These are phyloP conservation scores for Iguana delicatissima DNA, from an alignment of 2,797 vertebrate genomes.

Conservation along the genomic window DNA sequence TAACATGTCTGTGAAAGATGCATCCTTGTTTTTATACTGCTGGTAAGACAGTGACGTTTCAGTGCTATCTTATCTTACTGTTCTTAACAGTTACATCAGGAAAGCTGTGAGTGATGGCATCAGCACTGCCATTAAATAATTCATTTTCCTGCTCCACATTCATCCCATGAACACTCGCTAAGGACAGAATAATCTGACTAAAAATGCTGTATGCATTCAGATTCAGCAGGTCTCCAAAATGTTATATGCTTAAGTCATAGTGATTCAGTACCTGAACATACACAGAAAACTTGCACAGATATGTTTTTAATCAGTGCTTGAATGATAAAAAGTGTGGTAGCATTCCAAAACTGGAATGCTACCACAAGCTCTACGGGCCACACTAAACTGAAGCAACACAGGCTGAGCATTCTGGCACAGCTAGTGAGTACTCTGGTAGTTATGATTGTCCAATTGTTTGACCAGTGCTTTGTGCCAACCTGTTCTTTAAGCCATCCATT, in stretches of 20 bases:
- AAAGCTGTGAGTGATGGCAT: slow-evolving; percentile 2
- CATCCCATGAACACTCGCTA: not conserved
- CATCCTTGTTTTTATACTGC: not conserved
- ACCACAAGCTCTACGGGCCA: no score
- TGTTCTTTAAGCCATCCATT: no score
- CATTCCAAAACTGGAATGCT: no score
- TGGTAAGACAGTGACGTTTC: not conserved
- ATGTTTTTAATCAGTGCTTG: no score
- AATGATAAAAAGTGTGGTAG: no score
- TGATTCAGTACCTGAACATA: not conserved
- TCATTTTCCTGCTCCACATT: not conserved
- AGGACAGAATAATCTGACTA: not conserved
- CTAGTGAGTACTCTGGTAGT: no score
- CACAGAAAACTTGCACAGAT: not conserved
- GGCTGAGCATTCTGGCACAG: no score
- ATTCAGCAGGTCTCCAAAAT: not conserved
- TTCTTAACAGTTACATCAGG: slow-evolving; percentile 5
- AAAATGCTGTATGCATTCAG: not conserved
- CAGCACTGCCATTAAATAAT: not conserved
- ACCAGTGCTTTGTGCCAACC: not conserved
- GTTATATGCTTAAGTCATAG: not conserved
- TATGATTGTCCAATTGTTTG: not conserved
- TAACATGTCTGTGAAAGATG: not conserved
- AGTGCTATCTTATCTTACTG: not conserved
- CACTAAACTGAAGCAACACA: no score